phyloP scores from a whole-genome alignment of 1,140 invertebrate species.

The Lasioglossum baleicum region DNA sequence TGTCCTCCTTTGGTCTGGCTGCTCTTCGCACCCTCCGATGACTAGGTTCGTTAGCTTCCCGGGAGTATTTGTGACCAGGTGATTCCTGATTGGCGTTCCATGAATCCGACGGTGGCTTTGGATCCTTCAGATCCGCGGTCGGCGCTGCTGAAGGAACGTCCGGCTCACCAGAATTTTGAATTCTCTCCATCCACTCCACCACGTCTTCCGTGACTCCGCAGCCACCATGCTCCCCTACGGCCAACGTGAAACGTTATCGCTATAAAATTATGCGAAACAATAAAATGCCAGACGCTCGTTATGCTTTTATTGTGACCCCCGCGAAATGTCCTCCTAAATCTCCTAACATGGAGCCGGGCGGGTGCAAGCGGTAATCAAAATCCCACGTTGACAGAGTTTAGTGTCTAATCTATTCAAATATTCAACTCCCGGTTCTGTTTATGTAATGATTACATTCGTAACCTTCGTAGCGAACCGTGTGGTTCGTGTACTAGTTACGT shows the following conservation, averaged over 20 bases:
- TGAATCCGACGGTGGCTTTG: slow-evolving; percentile 61
- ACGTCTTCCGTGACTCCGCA: slow-evolving; percentile 93
- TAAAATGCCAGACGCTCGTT: neutral
- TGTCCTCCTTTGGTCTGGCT: slow-evolving; percentile 84
- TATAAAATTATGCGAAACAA: neutral
- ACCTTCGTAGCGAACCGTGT: too few species aligned
- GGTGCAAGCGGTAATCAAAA: too few species aligned
- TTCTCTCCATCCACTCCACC: slow-evolving; percentile 93
- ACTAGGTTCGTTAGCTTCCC: slow-evolving; percentile 83
- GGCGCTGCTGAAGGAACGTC: slow-evolving; percentile 77
- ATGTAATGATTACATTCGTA: too few species aligned
- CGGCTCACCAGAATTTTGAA: slow-evolving; percentile 92
- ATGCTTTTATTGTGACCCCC: too few species aligned
- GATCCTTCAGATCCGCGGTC: slow-evolving; percentile 69
- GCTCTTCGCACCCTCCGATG: slow-evolving; percentile 80
- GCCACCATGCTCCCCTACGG: slow-evolving; percentile 87
- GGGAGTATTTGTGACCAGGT: slow-evolving; percentile 83
- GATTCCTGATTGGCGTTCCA: slow-evolving; percentile 74
- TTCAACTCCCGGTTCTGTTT: too few species aligned
- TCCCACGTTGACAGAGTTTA: too few species aligned
- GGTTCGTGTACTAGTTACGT: too few species aligned
- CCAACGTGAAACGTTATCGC: neutral
- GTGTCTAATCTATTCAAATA: too few species aligned
- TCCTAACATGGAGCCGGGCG: too few species aligned
- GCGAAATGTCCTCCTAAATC: too few species aligned